Evolutionary conservation across 2,113 vertebrate genomes (phyloP).

Genomic region (Capra hircus): DNA sequence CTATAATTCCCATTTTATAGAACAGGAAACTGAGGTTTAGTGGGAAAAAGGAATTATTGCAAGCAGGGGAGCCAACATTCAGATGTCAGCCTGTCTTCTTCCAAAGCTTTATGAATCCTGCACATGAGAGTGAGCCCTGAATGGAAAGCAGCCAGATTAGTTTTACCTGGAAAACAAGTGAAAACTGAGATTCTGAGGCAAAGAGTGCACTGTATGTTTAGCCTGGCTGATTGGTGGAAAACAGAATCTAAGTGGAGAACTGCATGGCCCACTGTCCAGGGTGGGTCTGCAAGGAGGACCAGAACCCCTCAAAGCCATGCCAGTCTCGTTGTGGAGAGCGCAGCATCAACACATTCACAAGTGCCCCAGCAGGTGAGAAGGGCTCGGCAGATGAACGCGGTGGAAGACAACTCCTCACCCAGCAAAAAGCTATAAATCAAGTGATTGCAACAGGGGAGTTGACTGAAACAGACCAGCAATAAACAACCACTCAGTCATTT

Average conservation of each 20-base stretch:
- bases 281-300: not conserved
- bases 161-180: not conserved
- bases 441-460: conserved; percentile 49
- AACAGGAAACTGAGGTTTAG: not conserved
- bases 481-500: conserved; percentile 50
- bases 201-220: rapidly evolving
- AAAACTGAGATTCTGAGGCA: not conserved
- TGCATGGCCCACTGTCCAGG: not conserved
- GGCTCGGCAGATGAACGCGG: not conserved
- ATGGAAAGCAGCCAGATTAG: not conserved
- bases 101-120: not conserved
- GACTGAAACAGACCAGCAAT: conserved; percentile 69
- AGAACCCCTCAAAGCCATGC: not conserved
- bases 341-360: not conserved
- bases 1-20: not conserved
- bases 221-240: not conserved
- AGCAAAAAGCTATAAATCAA: conserved; percentile 69
- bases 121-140: not conserved
- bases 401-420: conserved; percentile 38
- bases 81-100: not conserved
- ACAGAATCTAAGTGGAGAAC: not conserved
- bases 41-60: not conserved
- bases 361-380: conserved; percentile 70
- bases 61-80: rapidly evolving
- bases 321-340: not conserved